Evolutionary conservation across 2,797 vertebrate species (phyloP).

Genomic region (Anabacerthia variegaticeps): DNA sequence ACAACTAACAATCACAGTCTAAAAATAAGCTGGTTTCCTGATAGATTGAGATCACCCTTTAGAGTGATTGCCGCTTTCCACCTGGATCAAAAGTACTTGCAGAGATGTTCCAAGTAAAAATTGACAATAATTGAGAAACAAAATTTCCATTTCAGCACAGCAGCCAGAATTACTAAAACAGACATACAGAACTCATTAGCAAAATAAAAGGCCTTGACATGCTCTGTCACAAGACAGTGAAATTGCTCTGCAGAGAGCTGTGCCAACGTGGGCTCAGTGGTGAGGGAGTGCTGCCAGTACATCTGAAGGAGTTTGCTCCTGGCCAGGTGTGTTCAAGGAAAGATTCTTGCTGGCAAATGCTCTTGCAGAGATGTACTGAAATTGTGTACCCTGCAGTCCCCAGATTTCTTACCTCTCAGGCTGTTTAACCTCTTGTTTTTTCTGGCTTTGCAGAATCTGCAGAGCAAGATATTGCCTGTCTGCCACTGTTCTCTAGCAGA

Average conservation of each 20-base stretch:
- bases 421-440: background rate
- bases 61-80: background rate
- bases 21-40: constrained; percentile 39
- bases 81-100: background rate
- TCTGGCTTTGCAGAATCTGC: background rate
- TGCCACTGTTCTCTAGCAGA: background rate
- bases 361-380: background rate
- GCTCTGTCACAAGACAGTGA: background rate
- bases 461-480: background rate
- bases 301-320: background rate
- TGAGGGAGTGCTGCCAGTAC: background rate
- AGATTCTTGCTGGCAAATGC: background rate
- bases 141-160: constrained; percentile 7
- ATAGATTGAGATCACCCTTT: constrained; percentile 9
- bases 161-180: background rate
- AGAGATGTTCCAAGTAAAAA: constrained; percentile 29
- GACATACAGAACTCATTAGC: background rate
- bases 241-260: background rate
- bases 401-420: background rate
- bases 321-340: background rate
- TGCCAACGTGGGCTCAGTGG: background rate
- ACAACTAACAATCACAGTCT: background rate
- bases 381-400: background rate
- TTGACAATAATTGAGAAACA: background rate
- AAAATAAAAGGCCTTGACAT: constrained; percentile 25